Evolutionary conservation across 2,888 invertebrate genomes (phyloP).

Genomic region (Leptopterna dolabrata): DNA sequence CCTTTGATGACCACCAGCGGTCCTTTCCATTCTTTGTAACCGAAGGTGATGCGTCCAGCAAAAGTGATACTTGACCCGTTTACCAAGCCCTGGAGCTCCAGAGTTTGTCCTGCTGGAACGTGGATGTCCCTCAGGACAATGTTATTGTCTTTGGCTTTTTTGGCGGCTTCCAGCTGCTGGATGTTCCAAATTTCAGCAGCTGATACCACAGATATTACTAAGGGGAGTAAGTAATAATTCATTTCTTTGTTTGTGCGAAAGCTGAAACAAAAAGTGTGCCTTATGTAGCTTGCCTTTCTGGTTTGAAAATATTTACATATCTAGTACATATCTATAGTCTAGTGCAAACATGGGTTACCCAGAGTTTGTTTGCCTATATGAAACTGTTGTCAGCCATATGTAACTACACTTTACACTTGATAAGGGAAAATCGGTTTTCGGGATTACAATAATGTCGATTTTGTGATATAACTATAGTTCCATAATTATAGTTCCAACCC

Average conservation of each 20-base stretch:
- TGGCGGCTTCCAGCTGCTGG: not conserved
- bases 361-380: too few species aligned
- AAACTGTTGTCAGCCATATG: too few species aligned
- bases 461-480: too few species aligned
- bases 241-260: not conserved
- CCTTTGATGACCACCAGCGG: not conserved
- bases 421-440: too few species aligned
- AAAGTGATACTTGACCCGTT: not conserved
- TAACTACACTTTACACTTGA: too few species aligned
- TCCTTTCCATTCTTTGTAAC: constrained; percentile 13
- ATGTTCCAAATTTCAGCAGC: not conserved
- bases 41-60: not conserved
- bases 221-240: not conserved
- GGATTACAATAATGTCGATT: too few species aligned
- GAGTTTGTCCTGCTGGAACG: not conserved
- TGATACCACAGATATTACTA: not conserved
- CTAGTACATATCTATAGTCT: too few species aligned
- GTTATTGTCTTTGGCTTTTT: not conserved
- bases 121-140: not conserved
- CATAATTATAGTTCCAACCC: too few species aligned
- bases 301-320: too few species aligned
- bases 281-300: too few species aligned
- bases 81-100: not conserved
- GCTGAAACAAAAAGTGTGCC: not conserved
- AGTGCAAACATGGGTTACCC: too few species aligned